These are phyloP conservation scores for Monochamus alternatus DNA, from an alignment of 2,888 invertebrate genomes.

Conservation along the genomic window DNA sequence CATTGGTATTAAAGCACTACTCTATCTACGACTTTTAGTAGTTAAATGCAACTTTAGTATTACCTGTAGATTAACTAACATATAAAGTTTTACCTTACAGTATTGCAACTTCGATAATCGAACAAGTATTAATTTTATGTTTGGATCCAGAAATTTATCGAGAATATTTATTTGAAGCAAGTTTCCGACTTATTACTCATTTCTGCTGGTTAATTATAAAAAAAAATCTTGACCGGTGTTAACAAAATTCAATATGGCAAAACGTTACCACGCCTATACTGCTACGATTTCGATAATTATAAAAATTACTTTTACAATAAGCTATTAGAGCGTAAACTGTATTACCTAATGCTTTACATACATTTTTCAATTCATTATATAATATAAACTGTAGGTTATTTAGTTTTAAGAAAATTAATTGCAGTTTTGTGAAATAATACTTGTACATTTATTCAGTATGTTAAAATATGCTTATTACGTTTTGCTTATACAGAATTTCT, in stretches of 20 bases:
- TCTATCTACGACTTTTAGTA: too few species aligned
- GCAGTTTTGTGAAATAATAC: slow-evolving; percentile 11
- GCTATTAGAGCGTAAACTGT: slow-evolving; percentile 22
- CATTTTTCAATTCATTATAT: slow-evolving; percentile 24
- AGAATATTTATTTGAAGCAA: too few species aligned
- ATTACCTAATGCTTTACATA: slow-evolving; percentile 23
- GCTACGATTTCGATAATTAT: slow-evolving; percentile 7
- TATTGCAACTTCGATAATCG: too few species aligned
- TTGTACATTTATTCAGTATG: background rate
- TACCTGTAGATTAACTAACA: too few species aligned
- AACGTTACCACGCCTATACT: slow-evolving; percentile 13
- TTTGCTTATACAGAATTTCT: background rate
- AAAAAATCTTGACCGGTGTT: background rate
- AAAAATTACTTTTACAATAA: slow-evolving; percentile 20
- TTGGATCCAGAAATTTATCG: too few species aligned
- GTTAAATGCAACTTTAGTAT: too few species aligned
- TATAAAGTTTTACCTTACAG: too few species aligned
- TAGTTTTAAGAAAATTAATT: slow-evolving; percentile 19
- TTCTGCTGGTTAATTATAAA: background rate
- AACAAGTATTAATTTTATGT: too few species aligned
- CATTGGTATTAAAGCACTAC: too few species aligned
- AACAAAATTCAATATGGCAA: slow-evolving; percentile 12
- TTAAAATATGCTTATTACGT: background rate
- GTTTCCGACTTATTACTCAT: too few species aligned
- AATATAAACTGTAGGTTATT: slow-evolving; percentile 1